Conservation (phyloP, 2,113 vertebrate genomes). For the Stegastes partitus region DNA sequence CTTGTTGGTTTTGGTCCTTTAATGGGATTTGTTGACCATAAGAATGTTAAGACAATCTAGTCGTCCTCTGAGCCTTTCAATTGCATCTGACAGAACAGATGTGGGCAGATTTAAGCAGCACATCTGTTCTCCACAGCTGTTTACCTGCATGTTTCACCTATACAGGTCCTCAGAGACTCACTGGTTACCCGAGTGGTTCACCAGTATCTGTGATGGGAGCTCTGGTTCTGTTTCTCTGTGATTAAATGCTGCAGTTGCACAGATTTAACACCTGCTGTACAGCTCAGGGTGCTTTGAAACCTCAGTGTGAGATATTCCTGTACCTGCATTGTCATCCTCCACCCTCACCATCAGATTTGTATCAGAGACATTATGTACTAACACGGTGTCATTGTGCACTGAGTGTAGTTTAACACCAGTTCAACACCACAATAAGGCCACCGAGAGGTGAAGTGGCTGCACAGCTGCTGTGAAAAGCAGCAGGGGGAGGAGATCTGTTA, state of each 20-base stretch:
- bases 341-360: background rate
- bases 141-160: too few species aligned
- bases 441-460: slow-evolving; percentile 23
- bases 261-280: background rate
- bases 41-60: too few species aligned
- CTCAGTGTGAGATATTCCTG: background rate
- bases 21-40: too few species aligned
- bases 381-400: background rate
- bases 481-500: slow-evolving; percentile 39
- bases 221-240: background rate
- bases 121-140: too few species aligned
- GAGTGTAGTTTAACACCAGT: slow-evolving; percentile 5
- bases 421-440: slow-evolving; percentile 36
- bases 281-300: too few species aligned
- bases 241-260: background rate
- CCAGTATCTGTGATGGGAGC: too few species aligned
- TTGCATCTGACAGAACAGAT: too few species aligned
- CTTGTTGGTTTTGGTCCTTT: too few species aligned
- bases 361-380: background rate
- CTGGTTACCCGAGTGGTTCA: too few species aligned
- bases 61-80: too few species aligned
- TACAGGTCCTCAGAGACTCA: too few species aligned
- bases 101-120: too few species aligned
- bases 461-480: slow-evolving; percentile 41
- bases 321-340: background rate